These are phyloP conservation scores for Archocentrus centrarchus DNA, from an alignment of 2,113 vertebrate genomes.

Conservation along the genomic window DNA sequence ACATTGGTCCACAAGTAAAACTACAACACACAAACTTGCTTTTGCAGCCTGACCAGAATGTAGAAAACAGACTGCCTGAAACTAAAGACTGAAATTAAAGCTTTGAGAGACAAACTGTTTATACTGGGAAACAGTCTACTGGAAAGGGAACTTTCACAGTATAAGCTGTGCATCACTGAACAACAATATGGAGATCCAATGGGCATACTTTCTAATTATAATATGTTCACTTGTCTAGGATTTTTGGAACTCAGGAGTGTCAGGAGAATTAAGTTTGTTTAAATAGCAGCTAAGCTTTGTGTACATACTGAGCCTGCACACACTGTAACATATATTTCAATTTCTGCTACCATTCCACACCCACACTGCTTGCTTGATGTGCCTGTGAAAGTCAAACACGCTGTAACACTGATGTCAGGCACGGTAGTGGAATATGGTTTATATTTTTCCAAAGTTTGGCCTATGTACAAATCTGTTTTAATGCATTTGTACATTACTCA, in stretches of 20 bases:
- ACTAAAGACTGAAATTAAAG: background rate
- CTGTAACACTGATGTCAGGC: background rate
- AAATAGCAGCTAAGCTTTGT: background rate
- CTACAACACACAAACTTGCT: background rate
- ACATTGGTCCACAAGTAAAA: background rate
- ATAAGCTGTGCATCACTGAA: background rate
- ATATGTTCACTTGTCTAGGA: background rate
- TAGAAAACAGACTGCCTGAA: background rate
- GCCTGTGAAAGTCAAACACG: background rate
- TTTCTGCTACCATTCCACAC: background rate
- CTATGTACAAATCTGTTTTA: background rate
- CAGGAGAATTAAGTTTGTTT: constrained; percentile 8
- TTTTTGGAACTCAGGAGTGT: background rate
- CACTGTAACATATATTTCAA: background rate
- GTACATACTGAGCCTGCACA: background rate
- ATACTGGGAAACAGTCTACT: rapidly evolving
- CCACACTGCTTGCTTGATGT: background rate
- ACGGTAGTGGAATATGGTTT: background rate
- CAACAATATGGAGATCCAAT: background rate
- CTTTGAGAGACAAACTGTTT: background rate
- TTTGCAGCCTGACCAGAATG: background rate
- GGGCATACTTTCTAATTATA: background rate
- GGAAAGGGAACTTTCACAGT: background rate
- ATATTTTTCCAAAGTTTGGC: background rate
- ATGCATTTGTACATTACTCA: background rate